Evolutionary conservation across 2,113 vertebrate genomes (phyloP).

Genomic region (Sphyrna mokarran): DNA sequence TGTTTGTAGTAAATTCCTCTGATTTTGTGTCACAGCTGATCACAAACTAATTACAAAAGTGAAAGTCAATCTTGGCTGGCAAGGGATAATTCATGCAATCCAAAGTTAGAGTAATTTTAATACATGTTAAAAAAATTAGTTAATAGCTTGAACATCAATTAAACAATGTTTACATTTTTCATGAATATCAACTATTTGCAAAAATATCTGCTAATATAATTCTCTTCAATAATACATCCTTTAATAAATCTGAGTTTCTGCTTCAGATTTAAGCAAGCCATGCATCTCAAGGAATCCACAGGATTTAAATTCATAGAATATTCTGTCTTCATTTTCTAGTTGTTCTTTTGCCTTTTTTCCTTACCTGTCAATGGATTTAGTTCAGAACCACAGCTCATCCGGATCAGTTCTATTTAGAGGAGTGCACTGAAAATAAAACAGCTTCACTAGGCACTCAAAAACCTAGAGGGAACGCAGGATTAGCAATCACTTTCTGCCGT

Average conservation of each 20-base stretch:
- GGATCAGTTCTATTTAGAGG: conserved; percentile 8
- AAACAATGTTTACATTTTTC: neutral
- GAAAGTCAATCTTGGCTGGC: neutral
- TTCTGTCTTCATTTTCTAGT: neutral
- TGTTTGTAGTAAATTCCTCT: neutral
- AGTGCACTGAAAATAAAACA: neutral
- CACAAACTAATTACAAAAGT: neutral
- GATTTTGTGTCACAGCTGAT: neutral
- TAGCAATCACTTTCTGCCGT: conserved; percentile 11
- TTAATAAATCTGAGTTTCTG: neutral
- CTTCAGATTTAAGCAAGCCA: neutral
- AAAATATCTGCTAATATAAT: neutral
- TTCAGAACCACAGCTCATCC: neutral
- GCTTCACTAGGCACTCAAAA: neutral
- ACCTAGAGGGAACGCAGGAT: conserved; percentile 2
- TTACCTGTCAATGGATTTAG: neutral
- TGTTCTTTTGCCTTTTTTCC: neutral
- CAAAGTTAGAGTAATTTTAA: neutral
- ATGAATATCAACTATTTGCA: neutral
- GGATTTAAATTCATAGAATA: neutral
- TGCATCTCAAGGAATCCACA: neutral
- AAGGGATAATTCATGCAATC: neutral
- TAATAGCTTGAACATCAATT: neutral
- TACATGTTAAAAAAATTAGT: neutral
- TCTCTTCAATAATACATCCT: neutral